phyloP scores from a whole-genome alignment of 2,888 invertebrate genomes.

The Dicroscelio sp. region DNA sequence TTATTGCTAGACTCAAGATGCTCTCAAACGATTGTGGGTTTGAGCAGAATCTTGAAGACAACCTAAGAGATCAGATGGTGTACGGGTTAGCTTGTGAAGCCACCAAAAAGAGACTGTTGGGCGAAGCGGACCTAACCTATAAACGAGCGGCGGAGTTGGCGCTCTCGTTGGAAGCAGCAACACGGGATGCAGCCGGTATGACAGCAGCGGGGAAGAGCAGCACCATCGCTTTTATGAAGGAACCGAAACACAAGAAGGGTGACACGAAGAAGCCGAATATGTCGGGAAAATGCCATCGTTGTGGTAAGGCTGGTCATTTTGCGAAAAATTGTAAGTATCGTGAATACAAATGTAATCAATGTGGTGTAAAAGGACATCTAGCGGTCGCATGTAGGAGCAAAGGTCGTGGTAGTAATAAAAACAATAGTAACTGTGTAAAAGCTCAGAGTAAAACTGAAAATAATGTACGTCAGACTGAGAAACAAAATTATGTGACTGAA shows the following conservation, averaged over 20 bases:
- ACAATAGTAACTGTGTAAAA: no score
- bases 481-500: no score
- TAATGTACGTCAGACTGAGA: no score
- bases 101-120: not conserved
- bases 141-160: constrained; percentile 18
- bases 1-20: constrained; percentile 87
- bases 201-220: not conserved
- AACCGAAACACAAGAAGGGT: not conserved
- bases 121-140: constrained; percentile 14
- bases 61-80: constrained; percentile 12
- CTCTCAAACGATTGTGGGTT: constrained; percentile 70
- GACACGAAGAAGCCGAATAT: not conserved
- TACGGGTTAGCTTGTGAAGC: not conserved
- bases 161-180: constrained; percentile 35
- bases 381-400: no score
- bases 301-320: not conserved
- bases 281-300: not conserved
- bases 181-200: constrained; percentile 49
- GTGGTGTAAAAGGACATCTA: not conserved
- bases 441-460: no score
- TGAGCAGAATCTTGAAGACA: constrained; percentile 29
- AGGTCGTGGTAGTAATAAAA: no score
- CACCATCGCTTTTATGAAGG: not conserved
- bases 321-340: not conserved
- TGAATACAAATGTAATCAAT: not conserved